A percentile compares a stretch with the other conserved stretches of the same genome.
These are phyloP conservation scores for Drosophila persimilis DNA, from an alignment of 1,140 invertebrate species.

Conservation along the genomic window DNA sequence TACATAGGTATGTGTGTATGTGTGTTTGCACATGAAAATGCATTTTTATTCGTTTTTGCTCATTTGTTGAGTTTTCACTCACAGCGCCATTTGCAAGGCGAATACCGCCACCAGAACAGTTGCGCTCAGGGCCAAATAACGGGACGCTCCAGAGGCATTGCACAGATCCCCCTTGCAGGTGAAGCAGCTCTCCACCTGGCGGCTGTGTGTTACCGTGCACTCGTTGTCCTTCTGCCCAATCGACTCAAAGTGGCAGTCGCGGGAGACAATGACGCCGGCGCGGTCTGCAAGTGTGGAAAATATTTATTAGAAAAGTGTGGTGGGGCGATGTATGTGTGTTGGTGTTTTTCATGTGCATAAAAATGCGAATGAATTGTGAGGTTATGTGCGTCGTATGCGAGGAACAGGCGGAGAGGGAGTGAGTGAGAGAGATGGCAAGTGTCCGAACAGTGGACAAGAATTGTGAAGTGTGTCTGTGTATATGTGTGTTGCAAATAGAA, in stretches of 20 bases:
- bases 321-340: neutral
- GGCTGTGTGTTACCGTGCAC: slow-evolving; percentile 72
- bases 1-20: slow-evolving; percentile 35
- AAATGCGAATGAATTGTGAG: too few species aligned
- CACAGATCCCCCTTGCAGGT: slow-evolving; percentile 85
- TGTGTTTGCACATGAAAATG: slow-evolving; percentile 12
- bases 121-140: slow-evolving; percentile 82
- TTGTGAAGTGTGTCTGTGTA: too few species aligned
- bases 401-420: too few species aligned
- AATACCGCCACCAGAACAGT: slow-evolving; percentile 79
- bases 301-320: neutral
- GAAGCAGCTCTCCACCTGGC: slow-evolving; percentile 80
- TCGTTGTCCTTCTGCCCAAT: slow-evolving; percentile 73
- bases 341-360: too few species aligned
- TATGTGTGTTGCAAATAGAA: too few species aligned
- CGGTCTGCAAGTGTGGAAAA: slow-evolving; percentile 49
- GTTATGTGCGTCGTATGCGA: too few species aligned
- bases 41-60: neutral
- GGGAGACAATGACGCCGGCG: slow-evolving; percentile 70
- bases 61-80: neutral
- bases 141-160: slow-evolving; percentile 83
- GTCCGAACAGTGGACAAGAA: too few species aligned
- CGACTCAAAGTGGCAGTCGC: slow-evolving; percentile 77
- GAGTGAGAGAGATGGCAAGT: too few species aligned
- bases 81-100: slow-evolving; percentile 60